These are phyloP conservation scores for Anhinga rufa DNA, from an alignment of 2,113 vertebrate genomes.

Conservation along the genomic window DNA sequence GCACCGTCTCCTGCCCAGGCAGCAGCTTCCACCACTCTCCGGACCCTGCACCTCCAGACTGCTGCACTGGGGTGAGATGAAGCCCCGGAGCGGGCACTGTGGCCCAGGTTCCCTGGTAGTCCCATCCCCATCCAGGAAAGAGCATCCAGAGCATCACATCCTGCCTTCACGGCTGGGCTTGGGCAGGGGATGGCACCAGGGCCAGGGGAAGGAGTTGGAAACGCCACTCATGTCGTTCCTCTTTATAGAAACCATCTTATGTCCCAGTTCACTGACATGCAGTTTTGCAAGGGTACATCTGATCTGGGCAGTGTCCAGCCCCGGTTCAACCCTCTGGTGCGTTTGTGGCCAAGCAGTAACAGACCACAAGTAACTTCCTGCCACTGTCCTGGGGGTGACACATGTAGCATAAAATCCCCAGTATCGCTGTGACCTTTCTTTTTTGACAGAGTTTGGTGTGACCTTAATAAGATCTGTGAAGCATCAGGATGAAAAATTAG, in stretches of 20 bases:
- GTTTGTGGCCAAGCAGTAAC: accelerated
- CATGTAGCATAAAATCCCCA: neutral
- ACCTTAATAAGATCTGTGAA: neutral
- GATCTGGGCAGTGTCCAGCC: neutral
- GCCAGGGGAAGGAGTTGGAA: neutral
- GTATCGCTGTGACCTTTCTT: neutral
- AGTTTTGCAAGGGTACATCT: neutral
- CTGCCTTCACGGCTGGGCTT: neutral
- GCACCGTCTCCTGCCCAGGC: accelerated
- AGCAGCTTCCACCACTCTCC: neutral
- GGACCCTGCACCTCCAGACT: neutral
- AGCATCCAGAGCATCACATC: neutral
- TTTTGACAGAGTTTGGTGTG: neutral
- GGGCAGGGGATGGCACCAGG: neutral
- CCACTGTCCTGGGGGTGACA: neutral
- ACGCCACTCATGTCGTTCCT: accelerated
- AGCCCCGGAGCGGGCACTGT: neutral
- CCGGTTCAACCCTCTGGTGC: neutral
- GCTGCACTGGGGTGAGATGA: neutral
- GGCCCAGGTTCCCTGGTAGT: neutral
- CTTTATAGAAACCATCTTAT: neutral
- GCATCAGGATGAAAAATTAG: neutral
- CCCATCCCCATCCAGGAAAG: neutral
- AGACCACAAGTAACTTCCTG: neutral
- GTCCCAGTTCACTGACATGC: accelerated